phyloP scores from a whole-genome alignment of 2,797 vertebrate genomes.

The Trematomus bernacchii region DNA sequence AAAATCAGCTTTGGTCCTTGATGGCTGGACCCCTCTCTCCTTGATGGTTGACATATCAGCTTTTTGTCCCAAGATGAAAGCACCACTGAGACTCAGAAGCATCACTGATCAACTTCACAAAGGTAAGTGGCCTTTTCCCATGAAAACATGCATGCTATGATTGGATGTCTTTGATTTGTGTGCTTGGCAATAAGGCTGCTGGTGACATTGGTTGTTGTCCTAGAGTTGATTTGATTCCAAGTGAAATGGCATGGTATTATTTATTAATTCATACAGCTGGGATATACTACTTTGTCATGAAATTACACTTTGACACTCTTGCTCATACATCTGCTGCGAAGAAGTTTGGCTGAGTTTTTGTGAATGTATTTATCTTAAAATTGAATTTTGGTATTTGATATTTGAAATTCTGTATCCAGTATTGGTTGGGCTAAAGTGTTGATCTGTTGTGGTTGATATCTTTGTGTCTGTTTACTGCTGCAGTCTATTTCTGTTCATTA shows the following conservation, averaged over 20 bases:
- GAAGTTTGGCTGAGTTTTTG: no score
- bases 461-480: constrained; percentile 2
- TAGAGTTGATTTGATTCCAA: background rate
- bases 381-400: background rate
- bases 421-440: background rate
- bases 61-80: background rate
- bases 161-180: constrained; percentile 5
- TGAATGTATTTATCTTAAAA: background rate
- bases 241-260: background rate
- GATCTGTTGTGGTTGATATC: constrained; percentile 1
- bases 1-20: no score
- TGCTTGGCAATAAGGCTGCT: background rate
- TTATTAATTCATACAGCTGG: background rate
- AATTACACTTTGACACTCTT: no score
- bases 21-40: background rate
- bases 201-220: background rate
- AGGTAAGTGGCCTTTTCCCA: background rate
- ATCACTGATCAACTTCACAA: background rate
- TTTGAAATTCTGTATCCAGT: no score
- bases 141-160: background rate
- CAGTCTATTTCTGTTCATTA: background rate
- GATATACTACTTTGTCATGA: no score
- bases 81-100: background rate
- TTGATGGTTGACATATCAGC: constrained; percentile 4
- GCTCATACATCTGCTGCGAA: no score